Evolutionary conservation across 1,140 invertebrate genomes (phyloP).

Genomic region (Bombus soroeensis): DNA sequence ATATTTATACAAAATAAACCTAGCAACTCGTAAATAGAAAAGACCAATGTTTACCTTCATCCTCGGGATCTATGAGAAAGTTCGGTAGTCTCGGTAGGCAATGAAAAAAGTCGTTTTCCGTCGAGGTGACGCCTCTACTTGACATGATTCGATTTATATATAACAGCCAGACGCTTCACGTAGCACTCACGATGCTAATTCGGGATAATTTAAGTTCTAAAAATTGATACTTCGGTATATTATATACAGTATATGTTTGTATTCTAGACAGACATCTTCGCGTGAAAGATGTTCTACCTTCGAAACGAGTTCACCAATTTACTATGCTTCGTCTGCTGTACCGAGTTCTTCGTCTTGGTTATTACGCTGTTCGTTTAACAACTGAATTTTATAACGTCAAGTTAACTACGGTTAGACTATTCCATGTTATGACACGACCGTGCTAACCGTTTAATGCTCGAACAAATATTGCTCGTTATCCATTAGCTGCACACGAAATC

Average conservation of each 20-base stretch:
- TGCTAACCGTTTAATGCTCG: slow-evolving; percentile 2
- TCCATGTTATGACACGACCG: background rate
- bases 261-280: background rate
- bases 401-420: background rate
- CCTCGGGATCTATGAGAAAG: slow-evolving; percentile 75
- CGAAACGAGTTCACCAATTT: background rate
- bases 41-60: slow-evolving; percentile 67
- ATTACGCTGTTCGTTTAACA: background rate
- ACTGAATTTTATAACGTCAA: slow-evolving; percentile 9
- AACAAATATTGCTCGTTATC: background rate
- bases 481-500: too few relatives aligned
- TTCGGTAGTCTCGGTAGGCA: slow-evolving; percentile 65
- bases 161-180: background rate
- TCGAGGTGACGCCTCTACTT: slow-evolving; percentile 76
- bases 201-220: background rate
- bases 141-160: slow-evolving; percentile 71
- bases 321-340: background rate
- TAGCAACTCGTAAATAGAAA: background rate
- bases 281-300: background rate
- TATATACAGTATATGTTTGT: background rate
- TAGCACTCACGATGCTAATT: background rate
- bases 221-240: background rate
- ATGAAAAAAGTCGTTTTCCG: slow-evolving; percentile 67
- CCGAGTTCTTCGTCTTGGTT: background rate
- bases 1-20: background rate